Evolutionary conservation across 2,888 invertebrate genomes (phyloP).

Genomic region (Chymomyza caudatula): DNA sequence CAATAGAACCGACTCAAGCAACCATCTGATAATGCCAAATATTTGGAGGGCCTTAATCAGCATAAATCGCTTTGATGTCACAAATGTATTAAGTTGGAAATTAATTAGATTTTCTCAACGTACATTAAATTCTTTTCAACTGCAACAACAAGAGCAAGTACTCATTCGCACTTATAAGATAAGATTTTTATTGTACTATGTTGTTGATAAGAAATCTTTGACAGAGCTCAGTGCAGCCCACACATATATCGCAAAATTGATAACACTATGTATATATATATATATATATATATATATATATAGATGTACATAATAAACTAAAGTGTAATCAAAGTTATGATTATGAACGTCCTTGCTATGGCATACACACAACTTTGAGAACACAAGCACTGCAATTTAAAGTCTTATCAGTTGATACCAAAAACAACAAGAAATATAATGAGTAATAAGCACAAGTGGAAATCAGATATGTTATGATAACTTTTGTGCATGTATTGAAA

Average conservation of each 20-base stretch:
- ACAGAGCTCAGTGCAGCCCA: background rate
- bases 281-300: background rate
- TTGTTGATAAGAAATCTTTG: background rate
- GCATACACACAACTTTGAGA: conserved; percentile 5
- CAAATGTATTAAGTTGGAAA: conserved; percentile 59
- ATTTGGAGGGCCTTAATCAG: background rate
- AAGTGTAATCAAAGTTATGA: conserved; percentile 5
- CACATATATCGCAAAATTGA: conserved; percentile 12
- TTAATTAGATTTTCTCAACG: conserved; percentile 60
- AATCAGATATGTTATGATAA: background rate
- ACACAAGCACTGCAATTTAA: background rate
- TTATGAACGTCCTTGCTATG: conserved; percentile 56
- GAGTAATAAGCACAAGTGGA: background rate
- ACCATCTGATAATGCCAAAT: background rate
- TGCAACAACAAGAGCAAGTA: background rate
- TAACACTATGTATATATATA: background rate
- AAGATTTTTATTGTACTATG: background rate
- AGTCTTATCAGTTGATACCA: background rate
- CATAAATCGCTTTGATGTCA: conserved; percentile 59
- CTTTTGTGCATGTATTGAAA: background rate
- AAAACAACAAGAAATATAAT: background rate
- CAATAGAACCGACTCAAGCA: background rate
- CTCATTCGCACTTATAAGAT: background rate
- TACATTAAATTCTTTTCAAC: conserved; percentile 5
- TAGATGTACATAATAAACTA: background rate